Evolutionary conservation across 1,140 invertebrate species (phyloP), one percentile per base, ranked within the genome.

Genomic region (Drosophila micromelanica): DNA sequence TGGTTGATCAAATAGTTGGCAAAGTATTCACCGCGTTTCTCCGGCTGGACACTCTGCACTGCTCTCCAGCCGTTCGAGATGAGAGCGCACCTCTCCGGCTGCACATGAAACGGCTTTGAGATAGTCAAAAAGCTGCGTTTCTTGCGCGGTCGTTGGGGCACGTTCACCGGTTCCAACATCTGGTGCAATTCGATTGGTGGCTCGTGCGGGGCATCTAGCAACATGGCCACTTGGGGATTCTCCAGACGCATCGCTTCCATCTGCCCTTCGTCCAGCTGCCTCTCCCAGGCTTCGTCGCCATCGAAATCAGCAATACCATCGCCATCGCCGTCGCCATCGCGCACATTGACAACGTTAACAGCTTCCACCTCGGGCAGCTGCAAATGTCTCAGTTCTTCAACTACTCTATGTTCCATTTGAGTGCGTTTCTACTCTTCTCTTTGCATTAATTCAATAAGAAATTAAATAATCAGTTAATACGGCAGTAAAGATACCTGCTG

Each of bases 41-140:
- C 84, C 3, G 71, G 67, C 43, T 37, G 59, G 7, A 51, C 72
- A 7, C 57, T 48, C 35, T 61, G 37, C 11, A 74, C 23, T 0
- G 85, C 79, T 20, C 38, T 38, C 67, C 67, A 69, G 32, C 61
- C 85, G 7, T 67, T 72, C n/a, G 46, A 32, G 12, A 89, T 35
- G 9, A 89, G 70, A 11, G 63, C 20, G 42, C 84, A 60, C 13
- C 52, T 65, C 60, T 78, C 69, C 27, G 80, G 62, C 56, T 69
- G 80, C 27, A 40, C 40, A 37, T 49, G 62, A 49, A 52, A 51
- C 5, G 80, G 35, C 61, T 56, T 74, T 30, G 55, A 49, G n/a
- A 63, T 67, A 12, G 84, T 89, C 49, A 72, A 63, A 51, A 72
- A 74, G 60, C 79, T 84, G 1, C 84, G 76, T 56, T 75, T 84